phyloP scores from a whole-genome alignment of 2,888 invertebrate genomes.

The Mamestra brassicae region DNA sequence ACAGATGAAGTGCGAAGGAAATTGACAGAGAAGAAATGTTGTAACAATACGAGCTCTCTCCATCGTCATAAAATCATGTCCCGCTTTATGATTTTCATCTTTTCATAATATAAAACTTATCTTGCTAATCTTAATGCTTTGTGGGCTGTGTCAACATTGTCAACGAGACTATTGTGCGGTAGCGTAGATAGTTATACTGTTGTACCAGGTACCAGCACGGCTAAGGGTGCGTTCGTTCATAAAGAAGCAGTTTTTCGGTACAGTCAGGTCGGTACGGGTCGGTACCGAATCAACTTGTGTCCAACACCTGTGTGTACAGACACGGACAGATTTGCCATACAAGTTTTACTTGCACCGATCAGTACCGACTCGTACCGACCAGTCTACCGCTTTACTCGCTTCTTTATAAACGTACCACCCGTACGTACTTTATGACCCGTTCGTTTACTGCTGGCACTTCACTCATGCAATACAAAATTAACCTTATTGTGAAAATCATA shows the following conservation, averaged over 20 bases:
- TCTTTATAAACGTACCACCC: too few species aligned
- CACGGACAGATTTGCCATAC: too few species aligned
- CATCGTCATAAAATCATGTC: not conserved
- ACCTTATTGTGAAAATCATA: too few species aligned
- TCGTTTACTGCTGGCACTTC: not conserved
- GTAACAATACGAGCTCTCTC: not conserved
- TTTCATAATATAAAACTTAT: not conserved
- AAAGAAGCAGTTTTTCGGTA: too few species aligned
- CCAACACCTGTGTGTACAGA: too few species aligned
- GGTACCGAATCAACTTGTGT: too few species aligned
- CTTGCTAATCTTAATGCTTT: constrained; percentile 10
- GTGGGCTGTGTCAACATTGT: constrained; percentile 18
- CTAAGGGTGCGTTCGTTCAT: not conserved
- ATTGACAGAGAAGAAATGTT: not conserved
- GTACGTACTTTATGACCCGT: not conserved
- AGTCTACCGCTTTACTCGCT: too few species aligned
- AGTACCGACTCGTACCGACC: too few species aligned
- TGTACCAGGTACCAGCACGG: not conserved
- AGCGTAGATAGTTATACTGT: too few species aligned
- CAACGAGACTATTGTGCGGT: constrained; percentile 9
- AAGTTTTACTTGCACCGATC: too few species aligned
- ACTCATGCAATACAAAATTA: too few species aligned
- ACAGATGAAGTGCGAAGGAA: not conserved
- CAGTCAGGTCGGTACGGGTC: too few species aligned
- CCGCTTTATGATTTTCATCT: not conserved